Evolutionary conservation across 2,113 vertebrate genomes (phyloP), one percentile per base, ranked within the genome.

Genomic region (Nannospalax galili): DNA sequence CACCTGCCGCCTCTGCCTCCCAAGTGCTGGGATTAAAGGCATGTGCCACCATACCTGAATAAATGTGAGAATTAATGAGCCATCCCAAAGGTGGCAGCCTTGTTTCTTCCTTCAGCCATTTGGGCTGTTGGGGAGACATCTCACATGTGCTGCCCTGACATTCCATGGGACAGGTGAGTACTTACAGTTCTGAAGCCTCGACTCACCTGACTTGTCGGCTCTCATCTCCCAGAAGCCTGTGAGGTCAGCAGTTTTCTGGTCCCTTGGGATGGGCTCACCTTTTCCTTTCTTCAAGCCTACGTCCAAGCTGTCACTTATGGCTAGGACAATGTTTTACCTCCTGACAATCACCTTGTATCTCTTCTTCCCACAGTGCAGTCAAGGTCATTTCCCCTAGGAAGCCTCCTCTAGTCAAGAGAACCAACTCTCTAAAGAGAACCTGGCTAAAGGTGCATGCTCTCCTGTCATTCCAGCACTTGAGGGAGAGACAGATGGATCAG

Each of bases 381-480:
- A 95, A 95, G 93, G 87, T 93, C 93, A 48, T 73, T 91, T 73
- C 52, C 26, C 24, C 35, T 40, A 45, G 79, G 60, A 91, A 7
- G 10, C 3, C 40, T 85, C 69, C 32, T 30, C 40, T 28, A n/a
- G 24, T 78, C 62, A 69, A 95, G 62, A 88, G 22, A 92, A 88
- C 28, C 4, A 86, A 81, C 69, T 91, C 58, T 74, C 26, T 37
- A 58, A 85, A 42, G 84, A 73, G 58, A 89, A 62, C 6, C 24
- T 37, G 37, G 32, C 65, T 69, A 7, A 64, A 1, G 82, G 42
- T 24, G 3, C 1, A 24, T 19, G 48, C 1, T 4, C 11, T 4
- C 24, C 22, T 72, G 22, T 37, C 17, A 16, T 19, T 32, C 60
- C 17, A 32, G 26, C 16, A 2, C 28, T 65, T 62, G 40, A 37